Conservation (phyloP, 2,113 vertebrate species). For the Australoheros scitulus region DNA sequence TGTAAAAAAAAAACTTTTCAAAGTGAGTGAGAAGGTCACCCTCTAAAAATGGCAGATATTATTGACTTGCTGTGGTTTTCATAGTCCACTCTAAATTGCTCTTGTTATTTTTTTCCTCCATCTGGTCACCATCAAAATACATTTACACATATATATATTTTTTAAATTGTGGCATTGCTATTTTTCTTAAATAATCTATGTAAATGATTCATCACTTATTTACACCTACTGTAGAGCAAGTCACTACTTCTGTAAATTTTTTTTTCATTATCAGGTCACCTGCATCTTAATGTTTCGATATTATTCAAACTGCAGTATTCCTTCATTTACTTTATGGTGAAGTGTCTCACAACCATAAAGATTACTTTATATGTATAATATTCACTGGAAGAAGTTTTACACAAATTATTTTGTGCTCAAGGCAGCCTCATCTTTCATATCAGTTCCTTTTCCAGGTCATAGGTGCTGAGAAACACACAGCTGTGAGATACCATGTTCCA, state of each 20-base stretch:
- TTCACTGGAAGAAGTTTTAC: background rate
- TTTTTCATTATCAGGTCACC: background rate
- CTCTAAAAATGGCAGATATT: no score
- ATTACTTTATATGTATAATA: background rate
- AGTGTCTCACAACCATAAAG: background rate
- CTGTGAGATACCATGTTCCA: background rate
- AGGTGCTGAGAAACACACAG: background rate
- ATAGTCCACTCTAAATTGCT: no score
- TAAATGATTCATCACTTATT: no score
- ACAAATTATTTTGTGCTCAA: background rate
- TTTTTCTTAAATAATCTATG: no score
- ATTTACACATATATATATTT: no score
- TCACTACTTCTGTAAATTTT: background rate
- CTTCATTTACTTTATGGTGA: background rate
- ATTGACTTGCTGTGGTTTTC: no score
- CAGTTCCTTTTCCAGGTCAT: background rate
- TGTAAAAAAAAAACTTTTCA: no score
- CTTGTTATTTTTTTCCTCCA: no score
- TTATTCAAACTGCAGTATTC: background rate
- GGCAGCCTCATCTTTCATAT: background rate
- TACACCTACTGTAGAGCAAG: background rate
- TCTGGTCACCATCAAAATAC: no score
- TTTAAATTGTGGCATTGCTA: no score
- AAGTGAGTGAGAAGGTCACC: no score
- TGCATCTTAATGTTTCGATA: background rate